Evolutionary conservation across 2,797 vertebrate species (phyloP).

Genomic region (Nannoperca australis): DNA sequence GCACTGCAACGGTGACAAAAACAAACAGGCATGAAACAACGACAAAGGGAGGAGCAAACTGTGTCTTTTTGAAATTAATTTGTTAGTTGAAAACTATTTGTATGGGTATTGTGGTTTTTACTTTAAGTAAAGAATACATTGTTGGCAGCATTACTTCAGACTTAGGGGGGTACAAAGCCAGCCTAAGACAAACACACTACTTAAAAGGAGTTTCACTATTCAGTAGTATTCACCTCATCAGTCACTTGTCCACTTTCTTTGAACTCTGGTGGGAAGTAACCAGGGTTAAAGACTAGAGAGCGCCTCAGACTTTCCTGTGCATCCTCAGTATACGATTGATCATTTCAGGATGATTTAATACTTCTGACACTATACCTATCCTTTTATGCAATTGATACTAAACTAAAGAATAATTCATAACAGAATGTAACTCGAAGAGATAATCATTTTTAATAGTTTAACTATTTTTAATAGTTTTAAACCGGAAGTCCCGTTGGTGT

Average conservation of each 20-base stretch:
- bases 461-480: background rate
- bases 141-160: slow-evolving; percentile 1
- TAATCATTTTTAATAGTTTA: background rate
- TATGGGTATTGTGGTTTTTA: background rate
- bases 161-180: background rate
- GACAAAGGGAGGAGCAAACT: background rate
- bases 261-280: slow-evolving; percentile 24
- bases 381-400: slow-evolving; percentile 18
- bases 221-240: slow-evolving; percentile 30
- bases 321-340: slow-evolving; percentile 15
- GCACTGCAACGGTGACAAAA: slow-evolving; percentile 81
- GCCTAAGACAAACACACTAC: background rate
- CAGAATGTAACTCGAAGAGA: background rate
- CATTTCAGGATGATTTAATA: slow-evolving; percentile 35
- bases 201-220: slow-evolving; percentile 36
- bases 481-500: background rate
- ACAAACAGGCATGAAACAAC: slow-evolving; percentile 9
- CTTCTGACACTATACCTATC: slow-evolving; percentile 5
- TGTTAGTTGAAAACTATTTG: background rate
- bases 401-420: slow-evolving; percentile 11
- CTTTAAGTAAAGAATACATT: background rate
- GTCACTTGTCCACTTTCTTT: slow-evolving; percentile 18
- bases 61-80: background rate
- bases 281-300: slow-evolving; percentile 20
- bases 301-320: background rate